Conservation (phyloP, 2,888 invertebrate species). For the Sympetrum striolatum region DNA sequence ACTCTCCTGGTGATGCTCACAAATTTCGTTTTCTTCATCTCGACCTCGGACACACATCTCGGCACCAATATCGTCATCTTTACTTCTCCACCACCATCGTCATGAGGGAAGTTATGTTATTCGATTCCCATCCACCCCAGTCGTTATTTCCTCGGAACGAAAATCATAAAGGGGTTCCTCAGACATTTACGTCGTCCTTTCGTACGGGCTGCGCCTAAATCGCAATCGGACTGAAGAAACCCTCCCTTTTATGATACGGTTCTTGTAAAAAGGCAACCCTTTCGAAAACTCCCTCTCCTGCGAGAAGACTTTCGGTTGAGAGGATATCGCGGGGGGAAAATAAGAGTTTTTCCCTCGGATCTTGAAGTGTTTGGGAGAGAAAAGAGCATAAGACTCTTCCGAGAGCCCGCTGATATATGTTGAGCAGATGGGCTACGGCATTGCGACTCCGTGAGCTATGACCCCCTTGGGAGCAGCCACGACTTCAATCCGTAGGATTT, state of each 20-base stretch:
- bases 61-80: too few species aligned
- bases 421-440: background rate
- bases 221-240: background rate
- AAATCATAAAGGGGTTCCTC: background rate
- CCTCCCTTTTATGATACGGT: background rate
- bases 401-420: background rate
- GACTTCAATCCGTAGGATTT: background rate
- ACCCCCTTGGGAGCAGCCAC: background rate
- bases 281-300: background rate
- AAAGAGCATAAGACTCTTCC: background rate
- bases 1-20: too few species aligned
- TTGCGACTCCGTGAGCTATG: conserved; percentile 8
- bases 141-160: background rate
- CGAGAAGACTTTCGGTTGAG: background rate
- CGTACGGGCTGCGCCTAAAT: background rate
- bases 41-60: too few species aligned
- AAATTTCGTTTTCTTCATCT: too few species aligned
- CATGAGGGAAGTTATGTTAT: too few species aligned
- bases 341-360: background rate
- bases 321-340: background rate
- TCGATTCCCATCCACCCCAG: too few species aligned
- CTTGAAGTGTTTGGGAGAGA: background rate
- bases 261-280: background rate
- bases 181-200: background rate
- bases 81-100: too few species aligned